Percentiles rank a stretch among this genome's conserved stretches.
These are phyloP conservation scores for Latrodectus elegans DNA, from an alignment of 2,888 invertebrate species.

Conservation along the genomic window DNA sequence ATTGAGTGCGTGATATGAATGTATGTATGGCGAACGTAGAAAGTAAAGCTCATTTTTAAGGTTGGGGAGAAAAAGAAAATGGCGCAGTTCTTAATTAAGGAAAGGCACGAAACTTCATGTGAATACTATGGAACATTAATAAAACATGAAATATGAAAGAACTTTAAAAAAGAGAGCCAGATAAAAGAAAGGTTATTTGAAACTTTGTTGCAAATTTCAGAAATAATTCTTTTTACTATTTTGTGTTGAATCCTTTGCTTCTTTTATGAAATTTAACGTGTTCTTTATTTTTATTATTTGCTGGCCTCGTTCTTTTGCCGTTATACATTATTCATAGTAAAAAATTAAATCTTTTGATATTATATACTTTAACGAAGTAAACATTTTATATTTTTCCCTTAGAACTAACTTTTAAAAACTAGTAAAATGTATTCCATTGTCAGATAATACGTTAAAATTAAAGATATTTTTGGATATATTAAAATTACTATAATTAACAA, in stretches of 20 bases:
- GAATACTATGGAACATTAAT: not conserved
- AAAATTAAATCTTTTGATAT: no score
- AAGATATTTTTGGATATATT: no score
- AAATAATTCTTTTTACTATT: not conserved
- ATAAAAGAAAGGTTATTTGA: not conserved
- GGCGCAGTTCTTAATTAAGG: conserved; percentile 2
- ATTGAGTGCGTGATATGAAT: not conserved
- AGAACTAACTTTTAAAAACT: no score
- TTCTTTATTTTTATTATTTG: no score
- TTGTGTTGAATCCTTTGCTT: not conserved
- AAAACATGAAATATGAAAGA: conserved; percentile 1
- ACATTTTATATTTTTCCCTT: no score
- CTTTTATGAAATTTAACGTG: no score
- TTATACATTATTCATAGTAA: no score
- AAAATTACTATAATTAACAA: no score
- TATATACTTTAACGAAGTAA: no score
- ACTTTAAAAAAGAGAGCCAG: not conserved
- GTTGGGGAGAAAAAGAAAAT: not conserved
- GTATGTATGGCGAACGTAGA: not conserved
- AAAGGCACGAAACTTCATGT: not conserved
- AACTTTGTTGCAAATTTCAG: not conserved
- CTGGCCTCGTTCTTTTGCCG: no score
- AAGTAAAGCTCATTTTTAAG: not conserved
- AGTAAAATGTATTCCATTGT: no score
- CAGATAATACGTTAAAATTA: no score